Percentiles rank a stretch among this genome's conserved stretches.
These are phyloP conservation scores for Dolichomitus sp. DNA, from an alignment of 2,888 invertebrate genomes.

Conservation along the genomic window DNA sequence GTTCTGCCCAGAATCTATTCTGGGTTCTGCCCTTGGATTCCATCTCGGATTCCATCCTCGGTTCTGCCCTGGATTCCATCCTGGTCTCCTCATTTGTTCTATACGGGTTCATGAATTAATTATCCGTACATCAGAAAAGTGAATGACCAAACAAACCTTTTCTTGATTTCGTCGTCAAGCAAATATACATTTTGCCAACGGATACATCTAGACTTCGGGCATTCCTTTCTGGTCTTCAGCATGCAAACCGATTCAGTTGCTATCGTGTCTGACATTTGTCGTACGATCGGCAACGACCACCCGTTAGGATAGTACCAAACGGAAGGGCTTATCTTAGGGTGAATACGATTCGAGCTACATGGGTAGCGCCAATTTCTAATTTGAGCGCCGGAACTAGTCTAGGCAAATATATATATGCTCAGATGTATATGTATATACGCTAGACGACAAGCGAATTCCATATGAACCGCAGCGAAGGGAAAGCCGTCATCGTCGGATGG, in stretches of 20 bases:
- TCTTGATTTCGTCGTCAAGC: background rate
- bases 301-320: slow-evolving; percentile 10
- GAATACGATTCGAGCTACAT: slow-evolving; percentile 25
- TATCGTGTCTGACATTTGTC: background rate
- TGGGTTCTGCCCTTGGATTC: too few relatives aligned
- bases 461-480: slow-evolving; percentile 20
- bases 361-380: slow-evolving; percentile 36
- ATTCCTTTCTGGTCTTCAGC: too few relatives aligned
- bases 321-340: slow-evolving; percentile 34
- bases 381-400: slow-evolving; percentile 18
- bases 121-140: too few relatives aligned
- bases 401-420: background rate
- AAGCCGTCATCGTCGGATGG: slow-evolving; percentile 18
- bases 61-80: too few relatives aligned
- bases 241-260: too few relatives aligned
- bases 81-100: too few relatives aligned
- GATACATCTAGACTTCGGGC: too few relatives aligned
- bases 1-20: too few relatives aligned
- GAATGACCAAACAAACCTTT: too few relatives aligned
- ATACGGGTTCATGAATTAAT: too few relatives aligned
- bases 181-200: slow-evolving; percentile 34
- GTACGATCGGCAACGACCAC: slow-evolving; percentile 32
- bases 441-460: slow-evolving; percentile 53
- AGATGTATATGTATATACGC: slow-evolving; percentile 5
- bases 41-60: too few relatives aligned